Percentiles rank a stretch among this genome's conserved stretches.
Conservation (phyloP, 2,113 vertebrate species). For the Thomomys bottae region DNA sequence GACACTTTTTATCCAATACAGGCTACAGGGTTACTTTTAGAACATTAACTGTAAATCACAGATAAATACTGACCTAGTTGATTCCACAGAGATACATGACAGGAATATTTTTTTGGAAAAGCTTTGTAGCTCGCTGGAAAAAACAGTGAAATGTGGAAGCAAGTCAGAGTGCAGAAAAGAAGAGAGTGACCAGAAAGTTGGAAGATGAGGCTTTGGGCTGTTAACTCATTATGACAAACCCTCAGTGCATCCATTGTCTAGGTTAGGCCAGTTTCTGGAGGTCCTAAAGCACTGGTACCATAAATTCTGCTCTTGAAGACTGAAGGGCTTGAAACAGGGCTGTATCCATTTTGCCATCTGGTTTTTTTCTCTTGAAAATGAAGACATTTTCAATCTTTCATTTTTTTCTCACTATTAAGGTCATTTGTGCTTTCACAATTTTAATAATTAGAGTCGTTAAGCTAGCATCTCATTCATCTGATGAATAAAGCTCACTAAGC, state of each 20-base stretch:
- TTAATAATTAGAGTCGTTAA: not conserved
- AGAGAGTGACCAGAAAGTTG: not conserved
- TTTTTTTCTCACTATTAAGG: not conserved
- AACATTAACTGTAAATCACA: conserved; percentile 29
- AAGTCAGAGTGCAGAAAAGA: not conserved
- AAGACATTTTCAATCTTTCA: not conserved
- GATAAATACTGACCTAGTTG: not conserved
- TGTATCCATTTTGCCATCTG: not conserved
- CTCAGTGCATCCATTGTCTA: not conserved
- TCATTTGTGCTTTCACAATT: conserved; percentile 16
- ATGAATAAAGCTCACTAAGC: not conserved
- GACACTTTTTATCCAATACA: not conserved
- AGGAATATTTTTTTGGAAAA: conserved; percentile 18
- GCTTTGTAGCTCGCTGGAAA: conserved; percentile 13
- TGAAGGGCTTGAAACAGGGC: not conserved
- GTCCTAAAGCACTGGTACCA: not conserved
- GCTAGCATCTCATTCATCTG: not conserved
- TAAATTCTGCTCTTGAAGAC: not conserved
- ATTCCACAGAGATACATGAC: not conserved
- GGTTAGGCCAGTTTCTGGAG: not conserved
- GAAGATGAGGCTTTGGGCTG: not conserved
- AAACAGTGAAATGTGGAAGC: not conserved
- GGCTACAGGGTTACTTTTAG: conserved; percentile 17
- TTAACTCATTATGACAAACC: not conserved
- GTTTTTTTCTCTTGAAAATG: conserved; percentile 13